Percentiles rank a stretch among this genome's conserved stretches.
Evolutionary conservation across 2,888 invertebrate species (phyloP).

Genomic region (Drosophila conformis): DNA sequence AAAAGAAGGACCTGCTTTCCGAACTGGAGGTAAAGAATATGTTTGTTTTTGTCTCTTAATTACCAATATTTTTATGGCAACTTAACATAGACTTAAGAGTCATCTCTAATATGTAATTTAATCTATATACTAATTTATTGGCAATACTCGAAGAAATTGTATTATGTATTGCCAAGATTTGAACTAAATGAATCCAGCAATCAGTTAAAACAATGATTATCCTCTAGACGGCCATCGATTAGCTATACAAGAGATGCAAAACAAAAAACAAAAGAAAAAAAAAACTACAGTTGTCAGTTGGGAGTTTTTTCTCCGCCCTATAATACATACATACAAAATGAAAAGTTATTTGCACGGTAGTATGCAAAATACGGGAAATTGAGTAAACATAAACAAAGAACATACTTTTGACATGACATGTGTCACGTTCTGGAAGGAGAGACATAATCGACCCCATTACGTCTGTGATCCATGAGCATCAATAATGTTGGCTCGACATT

Average conservation of each 20-base stretch:
- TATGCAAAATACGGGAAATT: not conserved
- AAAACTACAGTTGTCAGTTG: not conserved
- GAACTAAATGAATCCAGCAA: not conserved
- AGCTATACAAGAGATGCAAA: not conserved
- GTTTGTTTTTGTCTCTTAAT: not conserved
- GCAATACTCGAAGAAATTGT: no score
- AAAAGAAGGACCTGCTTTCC: constrained; percentile 93
- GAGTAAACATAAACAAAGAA: constrained; percentile 2
- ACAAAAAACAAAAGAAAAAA: not conserved
- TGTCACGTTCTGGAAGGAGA: not conserved
- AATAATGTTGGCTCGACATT: not conserved
- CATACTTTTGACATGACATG: not conserved
- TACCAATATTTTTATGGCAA: not conserved
- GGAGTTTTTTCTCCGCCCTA: not conserved
- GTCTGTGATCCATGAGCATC: not conserved
- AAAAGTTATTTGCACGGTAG: not conserved
- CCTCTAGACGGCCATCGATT: not conserved
- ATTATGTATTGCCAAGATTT: not conserved
- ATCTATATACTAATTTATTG: not conserved
- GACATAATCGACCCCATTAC: constrained; percentile 1
- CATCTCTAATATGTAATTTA: not conserved
- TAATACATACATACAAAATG: not conserved
- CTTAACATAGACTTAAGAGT: fast-evolving
- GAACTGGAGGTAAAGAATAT: constrained; percentile 88
- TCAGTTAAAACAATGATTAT: not conserved